Percentiles rank a stretch among this genome's conserved stretches.
Evolutionary conservation across 1,140 invertebrate genomes (phyloP).

Genomic region (Steinernema khuongi): DNA sequence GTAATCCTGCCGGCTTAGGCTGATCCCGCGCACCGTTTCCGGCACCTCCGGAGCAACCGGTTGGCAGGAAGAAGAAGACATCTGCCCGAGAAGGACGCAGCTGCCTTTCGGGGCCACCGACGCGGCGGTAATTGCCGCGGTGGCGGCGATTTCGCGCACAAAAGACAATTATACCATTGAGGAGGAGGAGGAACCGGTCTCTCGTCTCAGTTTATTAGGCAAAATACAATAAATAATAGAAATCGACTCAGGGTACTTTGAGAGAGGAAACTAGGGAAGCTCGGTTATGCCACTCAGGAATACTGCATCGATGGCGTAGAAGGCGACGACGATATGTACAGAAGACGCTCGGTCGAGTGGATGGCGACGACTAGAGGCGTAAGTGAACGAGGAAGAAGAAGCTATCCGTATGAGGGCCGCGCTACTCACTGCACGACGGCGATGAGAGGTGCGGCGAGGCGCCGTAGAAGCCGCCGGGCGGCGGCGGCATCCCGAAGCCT

Average conservation of each 20-base stretch:
- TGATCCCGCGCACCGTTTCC: not conserved
- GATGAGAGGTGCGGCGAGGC: conserved; percentile 9
- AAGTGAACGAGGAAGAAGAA: not conserved
- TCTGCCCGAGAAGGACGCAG: not conserved
- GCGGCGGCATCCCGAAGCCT: conserved; percentile 5
- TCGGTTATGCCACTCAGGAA: not conserved
- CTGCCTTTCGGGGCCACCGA: not conserved
- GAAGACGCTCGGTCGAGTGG: not conserved
- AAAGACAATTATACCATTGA: not conserved
- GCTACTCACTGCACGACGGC: not conserved
- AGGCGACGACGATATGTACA: conserved; percentile 13
- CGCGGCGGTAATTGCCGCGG: not conserved
- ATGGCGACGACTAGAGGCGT: not conserved
- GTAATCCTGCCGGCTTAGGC: no score
- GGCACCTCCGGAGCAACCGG: not conserved
- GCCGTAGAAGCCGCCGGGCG: not conserved
- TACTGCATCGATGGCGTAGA: not conserved
- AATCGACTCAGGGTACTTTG: conserved; percentile 11
- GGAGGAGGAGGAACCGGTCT: no score
- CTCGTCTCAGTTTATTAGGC: conserved; percentile 10
- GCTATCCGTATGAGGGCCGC: not conserved
- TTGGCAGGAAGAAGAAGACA: not conserved
- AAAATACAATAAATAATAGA: conserved; percentile 16
- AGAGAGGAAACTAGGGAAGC: not conserved
- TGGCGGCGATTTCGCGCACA: not conserved